Evolutionary conservation across 1,140 invertebrate species (phyloP).

Genomic region (Drosophila busckii): DNA sequence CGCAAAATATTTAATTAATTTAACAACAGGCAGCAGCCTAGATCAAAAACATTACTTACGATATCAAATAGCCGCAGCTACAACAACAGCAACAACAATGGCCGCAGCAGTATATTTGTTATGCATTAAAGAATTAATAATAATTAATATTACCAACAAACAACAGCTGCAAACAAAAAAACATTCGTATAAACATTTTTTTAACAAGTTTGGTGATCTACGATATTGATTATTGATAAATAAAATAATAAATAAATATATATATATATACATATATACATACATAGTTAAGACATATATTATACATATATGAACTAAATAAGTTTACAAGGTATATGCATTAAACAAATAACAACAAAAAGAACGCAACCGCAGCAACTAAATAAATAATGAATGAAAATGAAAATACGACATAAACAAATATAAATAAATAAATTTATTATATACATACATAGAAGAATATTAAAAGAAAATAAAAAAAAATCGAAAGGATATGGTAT

Average conservation of each 20-base stretch:
- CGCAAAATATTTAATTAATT: constrained; percentile 25
- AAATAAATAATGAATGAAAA: constrained; percentile 38
- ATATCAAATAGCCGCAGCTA: constrained; percentile 20
- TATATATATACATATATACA: constrained; percentile 54
- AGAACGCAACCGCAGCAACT: constrained; percentile 65
- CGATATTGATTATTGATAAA: constrained; percentile 78
- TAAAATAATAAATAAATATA: constrained; percentile 44
- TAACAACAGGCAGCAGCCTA: constrained; percentile 10
- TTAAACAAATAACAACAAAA: constrained; percentile 43
- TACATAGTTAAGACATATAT: constrained; percentile 67
- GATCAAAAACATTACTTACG: constrained; percentile 6
- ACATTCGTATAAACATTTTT: constrained; percentile 72
- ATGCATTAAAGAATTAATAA: not conserved
- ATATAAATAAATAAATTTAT: constrained; percentile 72
- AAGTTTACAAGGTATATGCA: constrained; percentile 49
- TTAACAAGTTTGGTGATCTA: constrained; percentile 78
- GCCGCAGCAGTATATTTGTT: constrained; percentile 8
- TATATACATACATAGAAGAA: constrained; percentile 75
- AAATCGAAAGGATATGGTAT: constrained; percentile 45
- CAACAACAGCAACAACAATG: constrained; percentile 9
- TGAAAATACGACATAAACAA: constrained; percentile 29
- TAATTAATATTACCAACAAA: constrained; percentile 18
- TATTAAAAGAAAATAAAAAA: constrained; percentile 51
- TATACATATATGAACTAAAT: constrained; percentile 64
- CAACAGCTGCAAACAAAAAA: constrained; percentile 37